Percentiles rank a stretch among this genome's conserved stretches.
Evolutionary conservation across 2,113 vertebrate species (phyloP).

Genomic region (Aramus guarauna): DNA sequence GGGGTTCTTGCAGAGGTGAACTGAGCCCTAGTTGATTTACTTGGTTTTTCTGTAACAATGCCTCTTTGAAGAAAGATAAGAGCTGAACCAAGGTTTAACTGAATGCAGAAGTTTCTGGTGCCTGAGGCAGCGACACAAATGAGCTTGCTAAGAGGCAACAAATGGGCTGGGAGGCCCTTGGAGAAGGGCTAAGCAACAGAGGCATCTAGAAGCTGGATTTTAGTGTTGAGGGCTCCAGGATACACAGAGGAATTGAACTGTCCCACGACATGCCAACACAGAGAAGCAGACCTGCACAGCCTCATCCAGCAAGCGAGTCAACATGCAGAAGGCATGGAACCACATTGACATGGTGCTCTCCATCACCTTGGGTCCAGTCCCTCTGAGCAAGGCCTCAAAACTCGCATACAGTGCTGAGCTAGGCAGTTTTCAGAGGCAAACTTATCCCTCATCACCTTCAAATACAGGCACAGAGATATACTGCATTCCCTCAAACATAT

Average conservation of each 20-base stretch:
- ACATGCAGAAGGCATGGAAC: neutral
- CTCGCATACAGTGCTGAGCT: no score
- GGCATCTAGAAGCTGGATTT: neutral
- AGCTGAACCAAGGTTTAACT: neutral
- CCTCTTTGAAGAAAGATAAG: neutral
- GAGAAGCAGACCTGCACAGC: neutral
- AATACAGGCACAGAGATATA: neutral
- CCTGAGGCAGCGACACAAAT: neutral
- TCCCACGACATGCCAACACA: neutral
- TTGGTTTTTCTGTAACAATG: accelerated
- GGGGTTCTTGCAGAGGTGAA: neutral
- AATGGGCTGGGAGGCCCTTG: neutral
- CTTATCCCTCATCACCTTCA: neutral
- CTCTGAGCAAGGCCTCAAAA: neutral
- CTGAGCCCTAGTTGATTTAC: neutral
- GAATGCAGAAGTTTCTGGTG: neutral
- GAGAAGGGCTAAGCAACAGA: neutral
- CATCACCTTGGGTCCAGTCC: neutral
- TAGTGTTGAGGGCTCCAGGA: neutral
- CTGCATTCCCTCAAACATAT: neutral
- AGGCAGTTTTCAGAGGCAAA: neutral
- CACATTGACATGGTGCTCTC: neutral
- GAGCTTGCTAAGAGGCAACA: neutral
- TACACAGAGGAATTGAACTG: neutral
- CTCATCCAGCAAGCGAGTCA: neutral